Evolutionary conservation across 2,797 vertebrate genomes (phyloP).

Genomic region (Betta splendens): DNA sequence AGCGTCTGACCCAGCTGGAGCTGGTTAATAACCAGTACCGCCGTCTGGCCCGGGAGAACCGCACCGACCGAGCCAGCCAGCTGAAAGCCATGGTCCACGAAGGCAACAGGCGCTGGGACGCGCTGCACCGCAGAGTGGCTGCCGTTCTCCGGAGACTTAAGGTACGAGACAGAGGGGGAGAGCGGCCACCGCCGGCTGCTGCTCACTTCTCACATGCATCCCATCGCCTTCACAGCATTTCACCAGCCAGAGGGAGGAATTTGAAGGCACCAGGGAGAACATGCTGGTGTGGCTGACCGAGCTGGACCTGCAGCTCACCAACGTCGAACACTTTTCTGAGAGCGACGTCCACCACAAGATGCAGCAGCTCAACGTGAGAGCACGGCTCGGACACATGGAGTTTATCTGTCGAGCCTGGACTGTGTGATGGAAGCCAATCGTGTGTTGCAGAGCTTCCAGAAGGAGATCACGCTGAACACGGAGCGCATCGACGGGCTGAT

Average conservation of each 20-base stretch:
- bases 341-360: conserved; percentile 93
- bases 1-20: conserved; percentile 90
- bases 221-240: conserved; percentile 82
- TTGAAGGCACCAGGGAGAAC: conserved; percentile 88
- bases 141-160: conserved; percentile 89
- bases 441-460: conserved; percentile 91
- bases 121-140: conserved; percentile 85
- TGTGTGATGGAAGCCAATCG: too few relatives aligned
- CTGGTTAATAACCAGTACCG: conserved; percentile 94
- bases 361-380: conserved; percentile 90
- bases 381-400: neutral
- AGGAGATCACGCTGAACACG: conserved; percentile 91
- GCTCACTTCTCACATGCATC: too few relatives aligned
- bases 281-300: conserved; percentile 95
- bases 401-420: neutral
- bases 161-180: conserved; percentile 68
- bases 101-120: conserved; percentile 93
- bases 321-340: conserved; percentile 95
- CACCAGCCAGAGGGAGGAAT: conserved; percentile 91
- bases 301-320: conserved; percentile 95
- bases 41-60: conserved; percentile 91
- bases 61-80: conserved; percentile 88
- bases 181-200: neutral
- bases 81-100: conserved; percentile 89
- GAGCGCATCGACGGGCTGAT: conserved; percentile 94